Evolutionary conservation across 2,888 invertebrate species (phyloP).

Genomic region (Erynnis tages): DNA sequence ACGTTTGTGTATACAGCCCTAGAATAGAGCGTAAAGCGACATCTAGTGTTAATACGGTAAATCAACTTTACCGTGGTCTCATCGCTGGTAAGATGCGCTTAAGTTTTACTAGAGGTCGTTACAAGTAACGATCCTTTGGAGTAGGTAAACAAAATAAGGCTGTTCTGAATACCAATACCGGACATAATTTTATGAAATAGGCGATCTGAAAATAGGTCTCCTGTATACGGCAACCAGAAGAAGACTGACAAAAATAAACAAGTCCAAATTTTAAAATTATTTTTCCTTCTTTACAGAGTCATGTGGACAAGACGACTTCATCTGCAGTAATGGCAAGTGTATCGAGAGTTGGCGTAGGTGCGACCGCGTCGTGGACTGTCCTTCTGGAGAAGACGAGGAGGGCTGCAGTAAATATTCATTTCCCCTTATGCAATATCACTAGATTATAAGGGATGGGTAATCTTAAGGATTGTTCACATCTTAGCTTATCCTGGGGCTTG

Average conservation of each 20-base stretch:
- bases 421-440: no score
- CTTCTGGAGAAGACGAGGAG: conserved; percentile 82
- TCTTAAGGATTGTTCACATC: background rate
- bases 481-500: conserved; percentile 1
- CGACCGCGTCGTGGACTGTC: conserved; percentile 82
- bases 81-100: background rate
- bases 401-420: conserved; percentile 78
- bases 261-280: no score
- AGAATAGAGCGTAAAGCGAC: no score
- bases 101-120: background rate
- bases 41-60: background rate
- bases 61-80: background rate
- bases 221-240: no score
- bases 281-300: conserved; percentile 54
- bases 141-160: no score
- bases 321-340: conserved; percentile 80
- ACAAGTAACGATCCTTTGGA: background rate
- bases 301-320: conserved; percentile 70
- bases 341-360: conserved; percentile 80
- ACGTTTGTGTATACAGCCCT: no score
- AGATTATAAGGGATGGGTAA: background rate
- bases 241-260: no score
- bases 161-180: no score
- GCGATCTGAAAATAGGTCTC: no score
- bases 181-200: no score